Percentiles rank a stretch among this genome's conserved stretches.
phyloP scores from a whole-genome alignment of 2,888 invertebrate species.

The Bombylius discolor region DNA sequence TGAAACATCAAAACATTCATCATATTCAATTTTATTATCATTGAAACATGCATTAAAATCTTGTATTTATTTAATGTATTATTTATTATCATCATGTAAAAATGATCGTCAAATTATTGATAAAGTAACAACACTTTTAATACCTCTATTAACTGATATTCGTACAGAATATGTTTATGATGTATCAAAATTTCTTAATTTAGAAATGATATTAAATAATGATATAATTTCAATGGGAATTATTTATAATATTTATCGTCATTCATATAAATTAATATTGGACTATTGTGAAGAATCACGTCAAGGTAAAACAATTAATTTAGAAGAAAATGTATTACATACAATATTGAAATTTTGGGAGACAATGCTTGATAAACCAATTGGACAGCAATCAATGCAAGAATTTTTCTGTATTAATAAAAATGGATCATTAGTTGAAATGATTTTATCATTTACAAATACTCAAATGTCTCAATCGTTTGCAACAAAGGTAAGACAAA shows the following conservation, averaged over 20 bases:
- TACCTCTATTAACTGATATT: constrained; percentile 61
- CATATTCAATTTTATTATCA: constrained; percentile 30
- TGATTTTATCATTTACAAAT: constrained; percentile 68
- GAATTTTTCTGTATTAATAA: constrained; percentile 59
- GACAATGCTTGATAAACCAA: constrained; percentile 65
- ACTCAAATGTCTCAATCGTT: constrained; percentile 57
- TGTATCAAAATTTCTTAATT: constrained; percentile 42
- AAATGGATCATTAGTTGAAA: constrained; percentile 57
- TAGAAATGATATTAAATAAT: constrained; percentile 39
- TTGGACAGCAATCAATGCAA: constrained; percentile 70
- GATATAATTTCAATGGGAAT: constrained; percentile 43
- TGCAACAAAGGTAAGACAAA: constrained; percentile 43
- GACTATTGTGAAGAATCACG: constrained; percentile 40
- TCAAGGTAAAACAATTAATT: constrained; percentile 20
- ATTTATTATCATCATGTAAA: constrained; percentile 25
- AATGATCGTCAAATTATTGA: constrained; percentile 21
- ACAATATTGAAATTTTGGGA: constrained; percentile 62
- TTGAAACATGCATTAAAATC: constrained; percentile 33
- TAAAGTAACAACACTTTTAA: constrained; percentile 26
- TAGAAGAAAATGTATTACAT: constrained; percentile 30
- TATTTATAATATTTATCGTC: constrained; percentile 48
- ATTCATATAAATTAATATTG: constrained; percentile 54
- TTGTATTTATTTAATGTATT: constrained; percentile 27
- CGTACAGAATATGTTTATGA: constrained; percentile 62
- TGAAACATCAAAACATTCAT: constrained; percentile 28